Evolutionary conservation across 2,113 vertebrate genomes (phyloP).

Genomic region (Taurulus bubalis): DNA sequence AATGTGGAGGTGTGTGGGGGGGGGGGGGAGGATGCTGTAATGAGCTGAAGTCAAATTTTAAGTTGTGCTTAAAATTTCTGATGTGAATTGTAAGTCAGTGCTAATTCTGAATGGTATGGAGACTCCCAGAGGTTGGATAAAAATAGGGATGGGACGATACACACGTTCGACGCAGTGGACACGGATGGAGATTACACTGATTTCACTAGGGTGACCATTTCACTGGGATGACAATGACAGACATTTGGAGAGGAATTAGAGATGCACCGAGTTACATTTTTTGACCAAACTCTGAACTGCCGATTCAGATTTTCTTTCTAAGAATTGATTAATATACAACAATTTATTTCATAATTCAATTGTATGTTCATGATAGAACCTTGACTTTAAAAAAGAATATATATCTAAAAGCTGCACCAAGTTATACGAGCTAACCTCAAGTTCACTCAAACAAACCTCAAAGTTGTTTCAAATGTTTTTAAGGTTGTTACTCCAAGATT

Average conservation of each 20-base stretch:
- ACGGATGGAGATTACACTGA: slow-evolving; percentile 31
- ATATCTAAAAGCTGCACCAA: neutral
- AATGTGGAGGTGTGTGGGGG: too few relatives aligned
- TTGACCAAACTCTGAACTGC: neutral
- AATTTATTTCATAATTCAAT: neutral
- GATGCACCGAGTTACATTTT: neutral
- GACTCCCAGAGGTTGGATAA: slow-evolving; percentile 1
- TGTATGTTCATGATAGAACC: neutral
- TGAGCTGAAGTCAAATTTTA: slow-evolving; percentile 48
- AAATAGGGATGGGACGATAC: neutral
- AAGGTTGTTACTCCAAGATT: neutral
- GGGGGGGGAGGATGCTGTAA: neutral
- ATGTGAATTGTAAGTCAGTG: slow-evolving; percentile 2
- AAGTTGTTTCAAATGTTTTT: neutral
- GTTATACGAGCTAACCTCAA: neutral
- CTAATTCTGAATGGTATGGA: slow-evolving; percentile 14
- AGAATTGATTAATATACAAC: too few relatives aligned
- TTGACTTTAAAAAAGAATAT: neutral
- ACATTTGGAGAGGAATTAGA: slow-evolving; percentile 21
- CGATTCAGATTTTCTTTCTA: neutral
- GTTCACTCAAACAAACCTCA: neutral
- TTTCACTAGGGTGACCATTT: slow-evolving; percentile 44
- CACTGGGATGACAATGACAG: slow-evolving; percentile 29
- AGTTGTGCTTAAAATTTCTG: slow-evolving; percentile 42
- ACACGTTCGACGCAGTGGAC: slow-evolving; percentile 31